Evolutionary conservation across 2,888 invertebrate genomes (phyloP).

Genomic region (Euplexia lucipara): DNA sequence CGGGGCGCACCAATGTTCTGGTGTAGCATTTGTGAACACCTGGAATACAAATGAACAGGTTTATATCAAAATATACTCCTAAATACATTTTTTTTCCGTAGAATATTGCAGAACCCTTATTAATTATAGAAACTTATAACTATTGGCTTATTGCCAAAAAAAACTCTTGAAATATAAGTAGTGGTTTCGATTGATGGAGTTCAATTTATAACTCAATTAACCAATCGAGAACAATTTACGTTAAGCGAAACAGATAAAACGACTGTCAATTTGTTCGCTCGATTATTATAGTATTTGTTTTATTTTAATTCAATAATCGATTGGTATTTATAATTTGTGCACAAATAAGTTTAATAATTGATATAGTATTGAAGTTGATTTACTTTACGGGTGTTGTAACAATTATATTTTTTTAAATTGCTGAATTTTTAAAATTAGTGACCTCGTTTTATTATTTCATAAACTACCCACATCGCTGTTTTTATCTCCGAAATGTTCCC

Average conservation of each 20-base stretch:
- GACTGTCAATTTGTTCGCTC: conserved; percentile 8
- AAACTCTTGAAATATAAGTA: not conserved
- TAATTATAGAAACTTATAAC: not conserved
- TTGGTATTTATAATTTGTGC: not conserved
- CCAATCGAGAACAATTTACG: conserved; percentile 16
- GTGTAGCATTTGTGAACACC: conserved; percentile 93
- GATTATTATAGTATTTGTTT: conserved; percentile 18
- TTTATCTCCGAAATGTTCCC: no score
- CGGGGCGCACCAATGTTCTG: conserved; percentile 93
- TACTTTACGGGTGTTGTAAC: not conserved
- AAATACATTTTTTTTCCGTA: no score
- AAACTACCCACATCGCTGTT: no score
- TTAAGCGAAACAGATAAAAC: conserved; percentile 8
- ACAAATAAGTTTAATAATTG: not conserved
- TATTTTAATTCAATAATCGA: not conserved
- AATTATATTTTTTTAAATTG: no score
- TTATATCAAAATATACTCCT: not conserved
- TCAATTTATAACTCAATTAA: conserved; percentile 16
- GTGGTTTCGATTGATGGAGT: not conserved
- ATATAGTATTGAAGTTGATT: not conserved
- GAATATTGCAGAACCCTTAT: no score
- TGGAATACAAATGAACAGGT: conserved; percentile 67
- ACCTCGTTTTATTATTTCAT: no score
- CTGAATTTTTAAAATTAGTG: no score
- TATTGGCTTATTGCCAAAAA: not conserved